phyloP scores from a whole-genome alignment of 2,888 invertebrate species.

The Meiosimyza decipiens region DNA sequence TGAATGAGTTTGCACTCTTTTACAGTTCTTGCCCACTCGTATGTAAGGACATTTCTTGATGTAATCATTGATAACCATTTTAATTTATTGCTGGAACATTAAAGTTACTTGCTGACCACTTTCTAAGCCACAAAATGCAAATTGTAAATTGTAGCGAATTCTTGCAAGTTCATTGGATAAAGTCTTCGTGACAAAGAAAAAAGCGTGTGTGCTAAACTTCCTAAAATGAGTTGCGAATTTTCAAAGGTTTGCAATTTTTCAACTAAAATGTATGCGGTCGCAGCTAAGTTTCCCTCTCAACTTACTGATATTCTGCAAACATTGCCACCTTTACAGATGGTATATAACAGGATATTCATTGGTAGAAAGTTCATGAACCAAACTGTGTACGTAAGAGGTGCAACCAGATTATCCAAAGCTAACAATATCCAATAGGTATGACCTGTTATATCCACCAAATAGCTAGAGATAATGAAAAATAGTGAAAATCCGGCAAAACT shows the following conservation, averaged over 20 bases:
- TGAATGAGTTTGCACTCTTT: too few relatives aligned
- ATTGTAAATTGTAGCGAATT: too few relatives aligned
- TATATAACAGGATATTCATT: constrained; percentile 27
- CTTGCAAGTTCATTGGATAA: too few relatives aligned
- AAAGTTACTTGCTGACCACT: too few relatives aligned
- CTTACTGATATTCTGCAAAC: constrained; percentile 40
- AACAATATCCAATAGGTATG: constrained; percentile 48
- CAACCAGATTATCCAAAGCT: constrained; percentile 39
- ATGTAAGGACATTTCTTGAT: too few relatives aligned
- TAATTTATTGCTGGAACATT: too few relatives aligned
- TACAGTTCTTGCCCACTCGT: too few relatives aligned
- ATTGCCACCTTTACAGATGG: constrained; percentile 41
- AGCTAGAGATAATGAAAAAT: constrained; percentile 41
- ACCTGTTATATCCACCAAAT: constrained; percentile 45
- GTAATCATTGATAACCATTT: too few relatives aligned
- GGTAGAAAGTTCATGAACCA: constrained; percentile 38
- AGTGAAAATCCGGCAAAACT: constrained; percentile 45
- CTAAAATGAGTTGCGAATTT: too few relatives aligned
- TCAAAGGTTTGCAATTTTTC: too few relatives aligned
- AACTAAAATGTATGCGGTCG: too few relatives aligned
- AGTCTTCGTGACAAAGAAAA: constrained; percentile 22
- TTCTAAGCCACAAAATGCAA: too few relatives aligned
- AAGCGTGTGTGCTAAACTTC: constrained; percentile 5
- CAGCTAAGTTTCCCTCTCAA: constrained; percentile 10
- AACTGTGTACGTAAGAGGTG: constrained; percentile 20